Base-by-base conservation (phyloP, 2,797 vertebrate species). In the Xerus rutilus region DNA sequence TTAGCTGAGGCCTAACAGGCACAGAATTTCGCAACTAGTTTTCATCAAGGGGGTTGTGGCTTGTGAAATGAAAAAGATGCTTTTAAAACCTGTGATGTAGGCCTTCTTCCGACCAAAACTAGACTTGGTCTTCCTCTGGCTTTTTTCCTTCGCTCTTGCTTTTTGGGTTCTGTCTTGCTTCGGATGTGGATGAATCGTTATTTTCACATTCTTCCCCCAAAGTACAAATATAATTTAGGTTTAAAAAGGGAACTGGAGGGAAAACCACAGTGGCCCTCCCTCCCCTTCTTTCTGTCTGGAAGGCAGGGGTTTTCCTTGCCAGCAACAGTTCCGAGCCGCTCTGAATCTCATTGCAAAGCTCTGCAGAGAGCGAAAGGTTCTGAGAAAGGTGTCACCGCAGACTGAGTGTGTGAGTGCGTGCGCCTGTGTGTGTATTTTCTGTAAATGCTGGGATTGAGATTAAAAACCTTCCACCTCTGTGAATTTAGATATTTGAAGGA, bases 1-100 rank as follows among this genome's bases (percentile, higher is more conserved):
- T 99, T 99, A 99, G 99, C 99, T 97, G 98, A 99, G 99, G 98
- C 98, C 99, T 99, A 99, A 99, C 99, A 99, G 99, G 99, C 98
- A 96, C 99, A 98, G 99, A 98, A 99, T 99, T 98, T 99, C 98
- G 98, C 98, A 99, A 99, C 98, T 99, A 98, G 98, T 99, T 99
- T 99, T 97, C 98, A 98, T 98, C 96, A 78, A 96, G 98, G 98
- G 98, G 98, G 98, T 98, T 98, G 98, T 77, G 98, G 98, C 97
- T 98, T 98, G 98, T 99, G 99, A 99, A 98, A 99, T 98, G 98
- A 99, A 98, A 98, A 98, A 98, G 98, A 98, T 98, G 98, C 98
- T 98, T 97, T 98, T 96, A 11, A 97, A 98, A 98, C 74, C 96
- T 89, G 54, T 32, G 92, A 79, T 92, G 79, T 7, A 47, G 59